Evolutionary conservation across 2,113 vertebrate species (phyloP).

Genomic region (Pionites leucogaster): DNA sequence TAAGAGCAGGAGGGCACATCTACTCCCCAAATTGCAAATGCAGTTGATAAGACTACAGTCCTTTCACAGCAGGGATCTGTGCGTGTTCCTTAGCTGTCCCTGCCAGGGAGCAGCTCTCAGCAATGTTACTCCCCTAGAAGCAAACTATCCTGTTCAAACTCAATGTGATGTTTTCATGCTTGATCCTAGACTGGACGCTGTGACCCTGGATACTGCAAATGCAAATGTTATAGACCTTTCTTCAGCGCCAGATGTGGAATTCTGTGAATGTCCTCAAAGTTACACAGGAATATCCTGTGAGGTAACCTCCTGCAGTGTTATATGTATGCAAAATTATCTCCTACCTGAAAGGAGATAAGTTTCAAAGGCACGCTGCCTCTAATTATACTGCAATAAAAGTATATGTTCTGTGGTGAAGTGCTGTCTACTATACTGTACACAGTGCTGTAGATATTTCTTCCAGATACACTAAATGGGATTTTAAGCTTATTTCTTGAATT

Average conservation of each 20-base stretch:
- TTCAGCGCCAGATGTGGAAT: constrained; percentile 81
- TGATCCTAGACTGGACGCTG: constrained; percentile 77
- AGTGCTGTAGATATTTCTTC: background rate
- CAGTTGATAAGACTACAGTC: background rate
- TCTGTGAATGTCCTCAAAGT: constrained; percentile 91
- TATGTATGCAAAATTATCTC: background rate
- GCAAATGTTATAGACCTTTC: constrained; percentile 69
- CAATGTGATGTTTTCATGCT: background rate
- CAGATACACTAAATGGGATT: background rate
- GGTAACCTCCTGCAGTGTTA: constrained; percentile 71
- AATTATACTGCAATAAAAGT: background rate
- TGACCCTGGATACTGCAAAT: constrained; percentile 83
- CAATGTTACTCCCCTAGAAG: background rate
- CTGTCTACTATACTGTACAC: background rate
- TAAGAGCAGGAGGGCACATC: background rate
- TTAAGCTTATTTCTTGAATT: background rate
- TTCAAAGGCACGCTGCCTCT: background rate
- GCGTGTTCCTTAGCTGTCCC: background rate
- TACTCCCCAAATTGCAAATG: background rate
- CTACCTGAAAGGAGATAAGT: background rate
- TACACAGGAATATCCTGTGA: constrained; percentile 93
- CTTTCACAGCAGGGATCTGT: background rate
- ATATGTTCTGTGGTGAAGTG: background rate
- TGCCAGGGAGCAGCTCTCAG: background rate
- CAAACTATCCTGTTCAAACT: background rate